Conservation (phyloP, 2,888 invertebrate genomes). For the Beris chalybata region DNA sequence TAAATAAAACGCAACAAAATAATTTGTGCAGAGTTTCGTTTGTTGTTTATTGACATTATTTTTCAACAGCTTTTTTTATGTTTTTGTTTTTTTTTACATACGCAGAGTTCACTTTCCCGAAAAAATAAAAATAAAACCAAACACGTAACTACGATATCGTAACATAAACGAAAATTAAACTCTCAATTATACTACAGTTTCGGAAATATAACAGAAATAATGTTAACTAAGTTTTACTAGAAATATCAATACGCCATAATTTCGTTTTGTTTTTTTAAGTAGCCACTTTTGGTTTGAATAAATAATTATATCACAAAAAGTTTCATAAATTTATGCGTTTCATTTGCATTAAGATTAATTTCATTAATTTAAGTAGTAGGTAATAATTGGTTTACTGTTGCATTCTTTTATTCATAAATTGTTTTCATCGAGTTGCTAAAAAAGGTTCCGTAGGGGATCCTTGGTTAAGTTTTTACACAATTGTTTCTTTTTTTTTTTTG, state of each 20-base stretch:
- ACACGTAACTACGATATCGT: too few species aligned
- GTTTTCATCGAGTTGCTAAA: not conserved
- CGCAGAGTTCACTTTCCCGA: too few species aligned
- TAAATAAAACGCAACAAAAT: too few species aligned
- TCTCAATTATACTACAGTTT: too few species aligned
- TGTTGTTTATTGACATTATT: too few species aligned
- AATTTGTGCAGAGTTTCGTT: too few species aligned
- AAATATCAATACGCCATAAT: too few species aligned
- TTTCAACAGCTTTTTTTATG: too few species aligned
- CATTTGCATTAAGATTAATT: slow-evolving; percentile 8
- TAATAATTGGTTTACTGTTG: slow-evolving; percentile 3
- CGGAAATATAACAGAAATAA: too few species aligned
- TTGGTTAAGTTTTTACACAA: slow-evolving; percentile 1
- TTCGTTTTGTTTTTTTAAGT: slow-evolving; percentile 3
- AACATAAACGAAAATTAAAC: too few species aligned
- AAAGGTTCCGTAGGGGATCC: not conserved
- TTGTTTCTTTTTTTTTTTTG: not conserved
- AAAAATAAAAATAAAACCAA: too few species aligned
- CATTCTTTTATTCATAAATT: slow-evolving; percentile 1
- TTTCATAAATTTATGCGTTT: slow-evolving; percentile 19
- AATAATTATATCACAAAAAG: slow-evolving; percentile 22
- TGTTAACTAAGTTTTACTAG: not conserved
- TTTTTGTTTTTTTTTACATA: too few species aligned
- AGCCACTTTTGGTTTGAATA: slow-evolving; percentile 26
- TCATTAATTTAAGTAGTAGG: slow-evolving; percentile 10